Evolutionary conservation across 2,113 vertebrate species (phyloP).

Genomic region (Ancistrus triradiatus): DNA sequence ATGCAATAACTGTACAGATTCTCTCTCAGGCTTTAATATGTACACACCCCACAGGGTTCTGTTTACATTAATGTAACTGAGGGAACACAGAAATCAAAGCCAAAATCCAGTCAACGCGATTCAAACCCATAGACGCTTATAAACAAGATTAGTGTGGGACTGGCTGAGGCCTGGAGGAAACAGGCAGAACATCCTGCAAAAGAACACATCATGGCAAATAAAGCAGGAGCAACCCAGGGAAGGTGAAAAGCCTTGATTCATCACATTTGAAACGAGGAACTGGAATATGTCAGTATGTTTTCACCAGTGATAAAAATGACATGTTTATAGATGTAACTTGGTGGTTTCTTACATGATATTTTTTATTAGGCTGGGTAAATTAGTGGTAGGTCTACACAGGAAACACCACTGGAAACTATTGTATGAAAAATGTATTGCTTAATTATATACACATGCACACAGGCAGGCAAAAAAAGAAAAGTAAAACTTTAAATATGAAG

Average conservation of each 20-base stretch:
- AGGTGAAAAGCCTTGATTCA: background rate
- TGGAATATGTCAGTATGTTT: no score
- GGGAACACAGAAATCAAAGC: background rate
- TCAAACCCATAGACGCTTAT: slow-evolving; percentile 11
- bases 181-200: background rate
- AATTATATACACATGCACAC: no score
- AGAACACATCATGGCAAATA: no score
- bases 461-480: no score
- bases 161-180: background rate
- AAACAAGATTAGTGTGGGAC: slow-evolving; percentile 9
- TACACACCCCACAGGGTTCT: background rate
- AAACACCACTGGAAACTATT: no score
- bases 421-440: no score
- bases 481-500: no score
- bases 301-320: no score
- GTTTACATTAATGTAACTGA: background rate
- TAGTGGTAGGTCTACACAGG: slow-evolving; percentile 44
- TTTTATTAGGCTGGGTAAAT: no score
- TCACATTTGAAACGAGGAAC: slow-evolving; percentile 1
- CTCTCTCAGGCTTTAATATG: background rate
- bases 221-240: no score
- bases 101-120: slow-evolving; percentile 19
- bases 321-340: background rate
- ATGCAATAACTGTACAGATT: background rate
- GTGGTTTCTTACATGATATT: no score